phyloP scores from a whole-genome alignment of 1,140 invertebrate species.

The Diuraphis noxia region DNA sequence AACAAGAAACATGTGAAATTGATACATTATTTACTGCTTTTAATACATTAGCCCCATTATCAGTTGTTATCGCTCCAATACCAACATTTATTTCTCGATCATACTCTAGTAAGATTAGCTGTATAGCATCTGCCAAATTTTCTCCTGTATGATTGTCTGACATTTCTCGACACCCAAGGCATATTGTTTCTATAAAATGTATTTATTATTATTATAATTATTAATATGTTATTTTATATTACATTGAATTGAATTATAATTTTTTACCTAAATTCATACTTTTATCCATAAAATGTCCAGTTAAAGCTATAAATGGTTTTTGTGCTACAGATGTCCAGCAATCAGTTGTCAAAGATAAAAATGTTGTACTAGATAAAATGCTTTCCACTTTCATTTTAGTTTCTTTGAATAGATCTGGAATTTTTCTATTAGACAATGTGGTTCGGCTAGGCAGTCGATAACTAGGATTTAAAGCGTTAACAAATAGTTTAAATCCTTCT shows the following conservation, averaged over 20 bases:
- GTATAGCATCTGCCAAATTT: constrained; percentile 22
- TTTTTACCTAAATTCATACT: constrained; percentile 9
- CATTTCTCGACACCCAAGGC: neutral
- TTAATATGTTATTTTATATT: neutral
- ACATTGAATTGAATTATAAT: neutral
- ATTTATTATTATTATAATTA: constrained; percentile 9
- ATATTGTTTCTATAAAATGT: constrained; percentile 9
- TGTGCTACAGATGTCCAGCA: constrained; percentile 4
- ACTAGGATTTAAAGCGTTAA: constrained; percentile 55
- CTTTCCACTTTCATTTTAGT: constrained; percentile 46
- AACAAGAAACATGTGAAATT: constrained; percentile 12
- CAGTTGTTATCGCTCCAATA: constrained; percentile 6
- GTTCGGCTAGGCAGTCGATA: constrained; percentile 55
- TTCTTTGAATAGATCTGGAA: constrained; percentile 56
- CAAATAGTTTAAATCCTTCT: constrained; percentile 55
- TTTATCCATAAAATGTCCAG: constrained; percentile 10
- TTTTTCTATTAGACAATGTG: constrained; percentile 56
- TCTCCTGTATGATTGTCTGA: constrained; percentile 14
- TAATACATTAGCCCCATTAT: constrained; percentile 4
- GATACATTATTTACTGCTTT: constrained; percentile 7
- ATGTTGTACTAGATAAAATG: constrained; percentile 2
- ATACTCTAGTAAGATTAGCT: constrained; percentile 17
- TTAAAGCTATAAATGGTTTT: neutral
- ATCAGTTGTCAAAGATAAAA: constrained; percentile 14
- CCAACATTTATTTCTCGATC: constrained; percentile 18